Conservation (phyloP, 1,140 invertebrate genomes). For the Anoplophora glabripennis region DNA sequence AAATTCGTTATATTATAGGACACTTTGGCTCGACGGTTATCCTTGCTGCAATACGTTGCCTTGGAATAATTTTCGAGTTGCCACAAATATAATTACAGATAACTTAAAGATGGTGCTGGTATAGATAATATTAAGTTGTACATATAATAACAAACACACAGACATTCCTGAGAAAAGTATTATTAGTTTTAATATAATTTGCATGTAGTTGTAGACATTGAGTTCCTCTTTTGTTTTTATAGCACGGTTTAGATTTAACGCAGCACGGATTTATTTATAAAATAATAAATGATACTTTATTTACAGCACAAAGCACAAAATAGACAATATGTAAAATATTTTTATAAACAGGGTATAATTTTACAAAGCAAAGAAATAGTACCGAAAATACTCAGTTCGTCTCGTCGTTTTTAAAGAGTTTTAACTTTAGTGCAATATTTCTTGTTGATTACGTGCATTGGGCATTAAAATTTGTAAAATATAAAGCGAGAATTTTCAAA, state of each 20-base stretch:
- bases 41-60: too few species aligned
- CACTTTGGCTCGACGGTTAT: neutral
- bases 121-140: constrained; percentile 42
- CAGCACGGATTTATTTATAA: constrained; percentile 7
- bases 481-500: constrained; percentile 33
- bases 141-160: constrained; percentile 35
- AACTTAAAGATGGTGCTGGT: constrained; percentile 43
- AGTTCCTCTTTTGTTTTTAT: constrained; percentile 27
- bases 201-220: constrained; percentile 18
- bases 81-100: constrained; percentile 4
- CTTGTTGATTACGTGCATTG: constrained; percentile 23
- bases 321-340: constrained; percentile 31
- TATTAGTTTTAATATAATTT: constrained; percentile 38
- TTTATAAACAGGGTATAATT: constrained; percentile 27
- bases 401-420: constrained; percentile 7
- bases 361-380: constrained; percentile 20
- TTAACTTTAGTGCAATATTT: constrained; percentile 19
- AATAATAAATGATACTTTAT: neutral
- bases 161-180: constrained; percentile 48
- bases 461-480: constrained; percentile 32
- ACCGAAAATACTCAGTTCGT: constrained; percentile 30
- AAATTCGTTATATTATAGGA: constrained; percentile 8
- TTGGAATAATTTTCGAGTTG: too few species aligned
- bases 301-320: constrained; percentile 26
- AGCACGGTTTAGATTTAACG: neutral